These are phyloP conservation scores for Euzetes globulus DNA, from an alignment of 2,888 invertebrate genomes.

Conservation along the genomic window DNA sequence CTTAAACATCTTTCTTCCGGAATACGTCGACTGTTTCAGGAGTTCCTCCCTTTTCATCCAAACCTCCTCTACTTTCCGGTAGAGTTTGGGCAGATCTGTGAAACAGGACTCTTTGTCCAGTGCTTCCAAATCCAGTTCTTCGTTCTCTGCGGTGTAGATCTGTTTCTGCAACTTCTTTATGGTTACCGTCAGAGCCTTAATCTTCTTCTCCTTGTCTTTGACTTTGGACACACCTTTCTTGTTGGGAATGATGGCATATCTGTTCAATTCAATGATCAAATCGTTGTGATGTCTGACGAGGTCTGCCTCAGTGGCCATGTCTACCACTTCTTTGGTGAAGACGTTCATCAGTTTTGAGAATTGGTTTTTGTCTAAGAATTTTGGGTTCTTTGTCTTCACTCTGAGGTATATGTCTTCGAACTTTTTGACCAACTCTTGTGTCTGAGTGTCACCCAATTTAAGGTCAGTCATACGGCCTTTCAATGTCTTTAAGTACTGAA, in stretches of 20 bases:
- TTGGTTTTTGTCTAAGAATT: background rate
- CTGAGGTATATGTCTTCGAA: background rate
- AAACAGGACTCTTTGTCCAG: background rate
- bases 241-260: background rate
- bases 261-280: background rate
- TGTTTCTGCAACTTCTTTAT: background rate
- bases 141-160: background rate
- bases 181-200: background rate
- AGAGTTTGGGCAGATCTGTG: slow-evolving; percentile 1
- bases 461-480: background rate
- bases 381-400: background rate
- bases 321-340: background rate
- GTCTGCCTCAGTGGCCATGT: background rate
- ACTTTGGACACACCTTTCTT: background rate
- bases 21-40: background rate
- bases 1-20: background rate
- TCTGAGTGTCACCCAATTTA: background rate
- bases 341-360: background rate
- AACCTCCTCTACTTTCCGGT: background rate
- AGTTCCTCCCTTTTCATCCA: slow-evolving; percentile 10
- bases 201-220: background rate
- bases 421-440: background rate
- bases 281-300: background rate
- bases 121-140: background rate
- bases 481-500: slow-evolving; percentile 6